phyloP scores from a whole-genome alignment of 2,888 invertebrate species.

The Drosophila borborema region DNA sequence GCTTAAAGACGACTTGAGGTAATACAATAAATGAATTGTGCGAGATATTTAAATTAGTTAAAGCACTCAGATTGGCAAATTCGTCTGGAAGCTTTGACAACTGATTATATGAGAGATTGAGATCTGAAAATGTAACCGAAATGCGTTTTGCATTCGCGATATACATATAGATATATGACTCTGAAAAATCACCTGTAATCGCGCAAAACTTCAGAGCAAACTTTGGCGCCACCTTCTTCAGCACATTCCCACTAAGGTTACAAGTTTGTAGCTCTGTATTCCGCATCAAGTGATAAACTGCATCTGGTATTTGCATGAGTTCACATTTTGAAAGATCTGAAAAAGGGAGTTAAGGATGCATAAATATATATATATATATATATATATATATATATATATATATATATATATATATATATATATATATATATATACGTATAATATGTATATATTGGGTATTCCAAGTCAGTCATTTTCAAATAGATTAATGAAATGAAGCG shows the following conservation, averaged over 20 bases:
- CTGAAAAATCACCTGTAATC: conserved; percentile 89
- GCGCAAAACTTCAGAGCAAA: conserved; percentile 94
- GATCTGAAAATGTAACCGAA: conserved; percentile 86
- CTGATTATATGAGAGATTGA: conserved; percentile 95
- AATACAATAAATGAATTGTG: conserved; percentile 94
- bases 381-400: too few species aligned
- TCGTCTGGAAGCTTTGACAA: conserved; percentile 95
- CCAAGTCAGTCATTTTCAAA: too few species aligned
- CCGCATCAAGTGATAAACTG: conserved; percentile 96
- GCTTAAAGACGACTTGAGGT: conserved; percentile 92
- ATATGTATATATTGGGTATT: too few species aligned
- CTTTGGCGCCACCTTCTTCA: conserved; percentile 95
- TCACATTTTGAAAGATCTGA: conserved; percentile 96
- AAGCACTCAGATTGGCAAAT: conserved; percentile 90
- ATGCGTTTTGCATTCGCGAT: neutral
- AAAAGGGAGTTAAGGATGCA: neutral
- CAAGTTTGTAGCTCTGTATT: conserved; percentile 95
- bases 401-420: too few species aligned
- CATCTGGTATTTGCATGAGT: conserved; percentile 97
- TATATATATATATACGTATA: too few species aligned
- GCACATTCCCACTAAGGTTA: conserved; percentile 95
- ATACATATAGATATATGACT: neutral
- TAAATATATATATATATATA: too few species aligned
- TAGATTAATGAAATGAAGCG: too few species aligned
- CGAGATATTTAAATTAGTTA: conserved; percentile 93